Percentiles rank a stretch among this genome's conserved stretches.
Conservation (phyloP, 2,113 vertebrate species). For the Amphilophus citrinellus region DNA sequence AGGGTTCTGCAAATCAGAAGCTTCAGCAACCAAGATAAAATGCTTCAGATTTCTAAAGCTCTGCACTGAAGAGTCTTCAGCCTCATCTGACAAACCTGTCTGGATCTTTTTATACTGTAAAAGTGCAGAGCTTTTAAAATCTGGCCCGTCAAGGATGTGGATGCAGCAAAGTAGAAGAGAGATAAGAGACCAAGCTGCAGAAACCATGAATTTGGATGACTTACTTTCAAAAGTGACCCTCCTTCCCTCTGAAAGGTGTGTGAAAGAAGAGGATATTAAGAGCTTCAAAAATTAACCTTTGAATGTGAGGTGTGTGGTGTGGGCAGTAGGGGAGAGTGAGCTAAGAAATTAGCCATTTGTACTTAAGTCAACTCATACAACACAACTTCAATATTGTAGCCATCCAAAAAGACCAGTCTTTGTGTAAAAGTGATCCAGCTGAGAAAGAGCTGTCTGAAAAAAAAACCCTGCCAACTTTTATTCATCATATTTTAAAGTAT, state of each 20-base stretch:
- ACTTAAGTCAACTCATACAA: neutral
- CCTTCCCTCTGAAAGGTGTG: slow-evolving; percentile 83
- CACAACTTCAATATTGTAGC: neutral
- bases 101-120: slow-evolving; percentile 19
- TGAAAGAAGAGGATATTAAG: slow-evolving; percentile 70
- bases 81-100: slow-evolving; percentile 34
- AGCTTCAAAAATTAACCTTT: slow-evolving; percentile 45
- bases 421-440: neutral
- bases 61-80: slow-evolving; percentile 63
- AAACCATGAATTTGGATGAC: slow-evolving; percentile 67
- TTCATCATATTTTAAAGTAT: too few relatives aligned
- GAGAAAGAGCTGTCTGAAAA: neutral
- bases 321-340: slow-evolving; percentile 3
- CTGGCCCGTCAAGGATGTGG: slow-evolving; percentile 68
- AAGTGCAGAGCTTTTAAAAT: slow-evolving; percentile 81
- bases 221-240: slow-evolving; percentile 86
- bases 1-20: slow-evolving; percentile 56
- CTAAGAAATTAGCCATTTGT: neutral
- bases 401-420: too few relatives aligned
- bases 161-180: slow-evolving; percentile 58
- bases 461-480: too few relatives aligned
- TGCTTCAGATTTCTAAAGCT: slow-evolving; percentile 81
- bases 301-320: slow-evolving; percentile 7
- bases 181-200: slow-evolving; percentile 60
- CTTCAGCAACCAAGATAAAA: slow-evolving; percentile 68